Percentiles rank a stretch among this genome's conserved stretches.
Conservation (phyloP, 1,140 invertebrate species). For the Lamellibrachia luymesi region DNA sequence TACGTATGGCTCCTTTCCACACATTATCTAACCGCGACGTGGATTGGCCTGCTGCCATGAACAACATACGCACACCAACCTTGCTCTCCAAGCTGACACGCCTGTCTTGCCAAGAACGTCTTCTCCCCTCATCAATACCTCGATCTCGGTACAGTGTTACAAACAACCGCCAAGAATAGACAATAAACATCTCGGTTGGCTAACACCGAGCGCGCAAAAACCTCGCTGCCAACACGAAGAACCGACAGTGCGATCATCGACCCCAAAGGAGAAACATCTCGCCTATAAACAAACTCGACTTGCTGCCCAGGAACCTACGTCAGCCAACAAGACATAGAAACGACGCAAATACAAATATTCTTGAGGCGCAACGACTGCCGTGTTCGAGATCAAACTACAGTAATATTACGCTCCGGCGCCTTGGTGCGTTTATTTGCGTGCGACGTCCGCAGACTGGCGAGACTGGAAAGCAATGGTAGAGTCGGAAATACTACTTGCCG, state of each 20-base stretch:
- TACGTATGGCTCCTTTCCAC: too few species aligned
- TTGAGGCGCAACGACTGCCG: background rate
- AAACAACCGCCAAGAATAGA: background rate
- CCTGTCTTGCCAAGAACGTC: background rate
- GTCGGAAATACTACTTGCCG: background rate
- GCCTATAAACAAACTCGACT: background rate
- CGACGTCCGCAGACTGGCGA: background rate
- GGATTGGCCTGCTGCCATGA: background rate
- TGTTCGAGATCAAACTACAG: background rate
- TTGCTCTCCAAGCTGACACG: background rate
- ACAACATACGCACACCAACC: background rate
- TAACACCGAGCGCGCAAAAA: background rate
- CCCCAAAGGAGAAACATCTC: background rate
- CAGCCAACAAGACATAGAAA: background rate
- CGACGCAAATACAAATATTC: background rate
- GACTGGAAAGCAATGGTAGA: background rate
- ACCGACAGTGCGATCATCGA: background rate
- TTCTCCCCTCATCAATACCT: background rate
- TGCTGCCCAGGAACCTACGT: background rate
- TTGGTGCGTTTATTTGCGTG: background rate
- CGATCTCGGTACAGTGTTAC: background rate
- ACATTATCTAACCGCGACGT: background rate
- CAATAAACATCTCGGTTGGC: background rate
- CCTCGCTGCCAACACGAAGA: background rate
- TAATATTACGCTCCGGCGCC: background rate